Evolutionary conservation across 64 coral and sea anemone species (phyloP), one percentile per base, ranked within the genome.

Genomic region (Stichodactyla mertensii): DNA sequence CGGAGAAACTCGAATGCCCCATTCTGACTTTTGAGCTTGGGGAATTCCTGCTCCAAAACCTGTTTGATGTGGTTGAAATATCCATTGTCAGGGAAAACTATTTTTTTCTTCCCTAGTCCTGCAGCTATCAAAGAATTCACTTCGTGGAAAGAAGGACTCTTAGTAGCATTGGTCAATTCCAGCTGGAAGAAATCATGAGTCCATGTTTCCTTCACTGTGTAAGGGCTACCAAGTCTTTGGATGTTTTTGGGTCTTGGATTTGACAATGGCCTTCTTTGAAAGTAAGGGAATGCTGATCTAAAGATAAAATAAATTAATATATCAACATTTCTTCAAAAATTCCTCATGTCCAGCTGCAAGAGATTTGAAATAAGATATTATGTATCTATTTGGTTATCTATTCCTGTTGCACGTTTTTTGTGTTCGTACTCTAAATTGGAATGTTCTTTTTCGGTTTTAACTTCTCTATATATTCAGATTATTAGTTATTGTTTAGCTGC

Each of bases 21-120:
- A 84, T 86, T 60, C 62, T 91, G 90, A 16, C n/a, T 82, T 92
- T 92, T 92, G 16, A 87, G 55, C 79, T 87, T 92, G 19, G 77
- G 26, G 59, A 80, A 91, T 61, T 91, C 74, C 77, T 58, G 59
- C 62, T 91, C 89, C 61, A 91, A 77, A 54, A 79, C 57, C 36
- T 61, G 61, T 86, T 61, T 61, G 28, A 86, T 64, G 64, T 91
- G 89, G 54, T 86, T 62, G 59, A 87, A 91, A 18, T 86, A 57
- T 28, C 84, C 89, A 86, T 85, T 86, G 10, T 85, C 77, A 54
- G 84, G n/a, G 52, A 91, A 91, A 53, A 88, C 55, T 54, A 86
- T 27, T 77, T 82, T 82, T 78, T 54, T 59, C 77, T 51, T 55
- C 26, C 77, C 77, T 52, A 91, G 67, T 58, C 60, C 84, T 71